A percentile compares a stretch with the other conserved stretches of the same genome.
These are phyloP conservation scores for Vanessa cardui DNA, from an alignment of 2,888 invertebrate species.

Conservation along the genomic window DNA sequence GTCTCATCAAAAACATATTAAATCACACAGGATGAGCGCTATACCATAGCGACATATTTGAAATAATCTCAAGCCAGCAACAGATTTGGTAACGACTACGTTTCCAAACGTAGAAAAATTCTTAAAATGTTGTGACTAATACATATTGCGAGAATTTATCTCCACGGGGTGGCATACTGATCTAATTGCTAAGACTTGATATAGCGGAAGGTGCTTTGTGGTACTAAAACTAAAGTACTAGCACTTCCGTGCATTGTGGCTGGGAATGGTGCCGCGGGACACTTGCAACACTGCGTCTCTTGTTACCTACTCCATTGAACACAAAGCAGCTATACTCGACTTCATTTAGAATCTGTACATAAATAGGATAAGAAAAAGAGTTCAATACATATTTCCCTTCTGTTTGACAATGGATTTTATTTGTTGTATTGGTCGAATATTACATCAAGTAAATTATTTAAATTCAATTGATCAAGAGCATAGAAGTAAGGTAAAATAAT, in stretches of 20 bases:
- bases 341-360: not conserved
- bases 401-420: too few relatives aligned
- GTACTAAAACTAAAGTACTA: constrained; percentile 42
- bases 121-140: constrained; percentile 19
- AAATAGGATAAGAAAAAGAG: not conserved
- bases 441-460: too few relatives aligned
- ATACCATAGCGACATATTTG: constrained; percentile 32
- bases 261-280: constrained; percentile 55
- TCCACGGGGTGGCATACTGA: constrained; percentile 38
- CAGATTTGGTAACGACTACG: constrained; percentile 11
- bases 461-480: too few relatives aligned
- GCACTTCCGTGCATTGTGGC: constrained; percentile 68
- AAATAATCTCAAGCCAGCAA: constrained; percentile 17
- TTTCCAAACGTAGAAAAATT: constrained; percentile 19
- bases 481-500: too few relatives aligned
- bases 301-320: constrained; percentile 31
- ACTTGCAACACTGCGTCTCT: constrained; percentile 51
- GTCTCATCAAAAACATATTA: not conserved
- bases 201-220: constrained; percentile 57
- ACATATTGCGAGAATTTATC: constrained; percentile 11
- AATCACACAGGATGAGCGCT: constrained; percentile 28
- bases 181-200: constrained; percentile 48
- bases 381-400: too few relatives aligned
- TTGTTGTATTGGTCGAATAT: too few relatives aligned
- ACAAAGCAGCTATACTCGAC: not conserved